These are phyloP conservation scores for Ciconia nigra DNA, from an alignment of 2,797 vertebrate species.

Conservation along the genomic window DNA sequence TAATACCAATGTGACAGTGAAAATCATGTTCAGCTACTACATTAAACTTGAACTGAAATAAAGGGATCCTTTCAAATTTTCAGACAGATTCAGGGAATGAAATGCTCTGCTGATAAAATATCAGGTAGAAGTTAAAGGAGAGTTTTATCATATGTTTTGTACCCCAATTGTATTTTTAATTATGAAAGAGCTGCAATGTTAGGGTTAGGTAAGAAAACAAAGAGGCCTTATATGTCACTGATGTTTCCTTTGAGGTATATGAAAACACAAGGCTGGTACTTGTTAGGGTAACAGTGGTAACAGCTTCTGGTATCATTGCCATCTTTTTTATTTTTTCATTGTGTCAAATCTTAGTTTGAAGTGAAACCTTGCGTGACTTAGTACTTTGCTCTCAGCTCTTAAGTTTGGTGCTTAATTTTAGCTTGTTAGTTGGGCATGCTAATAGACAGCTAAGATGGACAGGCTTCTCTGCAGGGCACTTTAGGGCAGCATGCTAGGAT, in stretches of 20 bases:
- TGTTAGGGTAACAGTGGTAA: not conserved
- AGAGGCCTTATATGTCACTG: not conserved
- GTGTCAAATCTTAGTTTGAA: not conserved
- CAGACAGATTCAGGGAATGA: not conserved
- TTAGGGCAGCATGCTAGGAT: not conserved
- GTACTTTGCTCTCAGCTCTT: not conserved
- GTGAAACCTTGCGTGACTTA: not conserved
- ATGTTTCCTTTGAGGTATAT: not conserved
- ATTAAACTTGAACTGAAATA: not conserved
- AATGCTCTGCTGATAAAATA: not conserved
- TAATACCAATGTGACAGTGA: not conserved
- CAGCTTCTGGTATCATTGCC: not conserved
- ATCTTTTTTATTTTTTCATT: not conserved
- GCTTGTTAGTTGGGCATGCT: not conserved
- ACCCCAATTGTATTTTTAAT: not conserved
- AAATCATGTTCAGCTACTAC: not conserved
- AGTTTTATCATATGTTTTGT: not conserved
- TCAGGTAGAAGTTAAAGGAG: not conserved
- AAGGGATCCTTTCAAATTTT: not conserved
- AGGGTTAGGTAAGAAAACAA: not conserved
- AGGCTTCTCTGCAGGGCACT: not conserved
- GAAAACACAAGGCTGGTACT: not conserved
- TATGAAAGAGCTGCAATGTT: not conserved
- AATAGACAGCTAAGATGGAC: not conserved
- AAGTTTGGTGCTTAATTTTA: not conserved